phyloP scores from a whole-genome alignment of 1,140 invertebrate species.

The Drosophila nikananu region DNA sequence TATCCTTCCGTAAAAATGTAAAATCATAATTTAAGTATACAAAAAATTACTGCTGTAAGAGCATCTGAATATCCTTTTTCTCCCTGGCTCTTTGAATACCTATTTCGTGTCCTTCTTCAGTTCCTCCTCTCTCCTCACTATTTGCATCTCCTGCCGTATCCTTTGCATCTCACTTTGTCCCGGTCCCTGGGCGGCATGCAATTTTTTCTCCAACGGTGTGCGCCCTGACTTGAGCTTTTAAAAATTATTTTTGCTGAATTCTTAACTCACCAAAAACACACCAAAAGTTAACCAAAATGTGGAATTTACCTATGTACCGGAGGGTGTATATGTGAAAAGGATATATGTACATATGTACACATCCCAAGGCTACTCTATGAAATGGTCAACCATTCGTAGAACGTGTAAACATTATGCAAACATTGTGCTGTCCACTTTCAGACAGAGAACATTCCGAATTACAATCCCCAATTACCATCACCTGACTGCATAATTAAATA shows the following conservation, averaged over 20 bases:
- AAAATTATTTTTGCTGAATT: slow-evolving; percentile 68
- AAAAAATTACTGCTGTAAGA: neutral
- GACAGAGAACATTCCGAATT: slow-evolving; percentile 50
- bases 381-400: slow-evolving; percentile 29
- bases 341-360: neutral
- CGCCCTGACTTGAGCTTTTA: slow-evolving; percentile 62
- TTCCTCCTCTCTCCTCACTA: neutral
- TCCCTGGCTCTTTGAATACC: neutral
- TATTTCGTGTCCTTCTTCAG: slow-evolving; percentile 25
- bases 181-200: slow-evolving; percentile 39
- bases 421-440: slow-evolving; percentile 21
- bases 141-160: neutral
- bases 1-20: fast-evolving
- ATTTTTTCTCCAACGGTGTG: slow-evolving; percentile 40
- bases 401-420: slow-evolving; percentile 51
- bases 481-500: slow-evolving; percentile 81
- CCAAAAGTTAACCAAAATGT: slow-evolving; percentile 36
- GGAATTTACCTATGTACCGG: slow-evolving; percentile 33
- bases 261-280: slow-evolving; percentile 36
- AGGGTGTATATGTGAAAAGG: slow-evolving; percentile 6
- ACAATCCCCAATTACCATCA: slow-evolving; percentile 74
- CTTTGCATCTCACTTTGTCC: slow-evolving; percentile 42
- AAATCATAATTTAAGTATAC: neutral
- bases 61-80: neutral
- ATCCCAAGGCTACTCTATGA: slow-evolving; percentile 18